Evolutionary conservation across 2,888 invertebrate species (phyloP).

Genomic region (Ophioninae sp.): DNA sequence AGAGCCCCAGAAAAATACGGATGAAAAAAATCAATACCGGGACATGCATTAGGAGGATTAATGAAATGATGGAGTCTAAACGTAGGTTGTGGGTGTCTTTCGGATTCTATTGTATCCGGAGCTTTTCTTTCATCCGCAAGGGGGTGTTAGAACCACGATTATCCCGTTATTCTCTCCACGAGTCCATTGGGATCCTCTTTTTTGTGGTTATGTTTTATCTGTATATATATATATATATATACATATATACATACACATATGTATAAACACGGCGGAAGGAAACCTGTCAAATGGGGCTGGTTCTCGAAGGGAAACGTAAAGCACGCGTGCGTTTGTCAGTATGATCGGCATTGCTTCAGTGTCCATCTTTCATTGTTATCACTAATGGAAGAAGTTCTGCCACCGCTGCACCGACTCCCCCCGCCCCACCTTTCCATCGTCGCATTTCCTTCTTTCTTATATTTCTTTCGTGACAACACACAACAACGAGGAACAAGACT

Average conservation of each 20-base stretch:
- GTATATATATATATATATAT: not conserved
- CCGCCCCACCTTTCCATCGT: not conserved
- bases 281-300: slow-evolving; percentile 34
- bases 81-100: slow-evolving; percentile 20
- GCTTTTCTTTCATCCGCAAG: slow-evolving; percentile 28
- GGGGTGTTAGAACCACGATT: slow-evolving; percentile 45
- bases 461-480: slow-evolving; percentile 64
- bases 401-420: slow-evolving; percentile 57
- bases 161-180: slow-evolving; percentile 44
- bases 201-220: slow-evolving; percentile 13
- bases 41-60: slow-evolving; percentile 21
- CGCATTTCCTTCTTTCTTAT: slow-evolving; percentile 68
- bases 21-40: slow-evolving; percentile 10
- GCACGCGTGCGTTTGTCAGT: slow-evolving; percentile 70
- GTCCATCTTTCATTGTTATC: slow-evolving; percentile 79
- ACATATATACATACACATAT: not conserved
- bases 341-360: slow-evolving; percentile 70
- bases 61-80: slow-evolving; percentile 33
- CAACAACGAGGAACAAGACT: slow-evolving; percentile 59
- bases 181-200: slow-evolving; percentile 22
- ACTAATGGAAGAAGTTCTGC: slow-evolving; percentile 79
- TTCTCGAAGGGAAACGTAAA: slow-evolving; percentile 25
- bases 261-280: not conserved
- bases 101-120: slow-evolving; percentile 9
- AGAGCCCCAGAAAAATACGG: not conserved